Evolutionary conservation across 2,888 invertebrate genomes (phyloP), one percentile per base, ranked within the genome.

Genomic region (Agrilus biguttatus): DNA sequence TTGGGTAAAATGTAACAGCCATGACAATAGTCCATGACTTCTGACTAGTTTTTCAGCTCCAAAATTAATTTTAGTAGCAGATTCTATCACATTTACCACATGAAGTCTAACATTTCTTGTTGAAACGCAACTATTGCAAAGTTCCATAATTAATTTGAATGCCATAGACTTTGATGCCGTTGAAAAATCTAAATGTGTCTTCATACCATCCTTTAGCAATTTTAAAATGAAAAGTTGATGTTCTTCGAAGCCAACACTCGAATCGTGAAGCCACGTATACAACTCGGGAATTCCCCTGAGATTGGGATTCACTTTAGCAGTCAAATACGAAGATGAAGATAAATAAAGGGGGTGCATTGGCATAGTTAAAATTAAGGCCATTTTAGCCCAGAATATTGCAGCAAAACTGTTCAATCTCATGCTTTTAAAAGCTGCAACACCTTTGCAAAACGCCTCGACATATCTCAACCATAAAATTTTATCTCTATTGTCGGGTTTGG

Each of bases 281-380:
- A 92, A 81, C 60, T 93, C 92, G 0, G 93, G 93, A n/a, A 93
- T 80, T 3, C 78, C 74, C 12, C 75, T 72, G 13, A 91, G 68
- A 58, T 90, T 80, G 13, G 91, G 72, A 8, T 74, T 72, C 10
- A 83, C 78, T 62, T 88, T 90, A 2, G 85, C 78, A 1, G 58
- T 55, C 17, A 66, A 50, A 52, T 64, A 63, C 17, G 57, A 56
- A 0, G 59, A 56, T n/a, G 93, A 68, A 0, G 82, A 77, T 51
- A 77, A 73, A 63, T 87, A 92, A 53, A 92, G 72, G 1, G 80
- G 73, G 54, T 87, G 76, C 35, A 75, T 73, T 0, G 91, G 87
- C 46, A 83, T 76, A 0, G 83, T 77, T 47, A 86, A 73, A 6
- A 87, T 70, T 55, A 80, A 72, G 0, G 83, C 73, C 13, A 79